A percentile compares a stretch with the other conserved stretches of the same genome.
phyloP scores from a whole-genome alignment of 1,140 invertebrate genomes.

The Diorhabda elongata region DNA sequence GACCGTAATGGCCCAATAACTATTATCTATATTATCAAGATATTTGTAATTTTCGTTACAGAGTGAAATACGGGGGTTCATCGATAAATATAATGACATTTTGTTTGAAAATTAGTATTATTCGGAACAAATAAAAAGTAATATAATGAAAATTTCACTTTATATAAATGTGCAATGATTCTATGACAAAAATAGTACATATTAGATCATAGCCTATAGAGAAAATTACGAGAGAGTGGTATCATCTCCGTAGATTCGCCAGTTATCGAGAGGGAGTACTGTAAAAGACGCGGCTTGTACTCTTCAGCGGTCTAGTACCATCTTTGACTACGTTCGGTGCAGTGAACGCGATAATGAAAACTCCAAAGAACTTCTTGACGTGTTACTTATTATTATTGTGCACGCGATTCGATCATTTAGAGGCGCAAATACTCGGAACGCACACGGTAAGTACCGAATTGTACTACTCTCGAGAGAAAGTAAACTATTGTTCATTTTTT shows the following conservation, averaged over 20 bases:
- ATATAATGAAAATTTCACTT: too few species aligned
- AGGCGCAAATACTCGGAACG: conserved; percentile 8
- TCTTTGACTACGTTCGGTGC: conserved; percentile 4
- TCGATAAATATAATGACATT: too few species aligned
- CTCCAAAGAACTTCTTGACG: conserved; percentile 6
- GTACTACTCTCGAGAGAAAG: neutral
- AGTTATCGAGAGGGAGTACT: conserved; percentile 1
- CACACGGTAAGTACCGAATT: conserved; percentile 9
- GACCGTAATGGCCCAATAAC: too few species aligned
- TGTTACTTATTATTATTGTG: conserved; percentile 7
- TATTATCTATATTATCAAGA: too few species aligned
- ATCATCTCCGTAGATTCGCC: conserved; percentile 6
- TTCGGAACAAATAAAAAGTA: too few species aligned
- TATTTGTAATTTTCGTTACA: too few species aligned
- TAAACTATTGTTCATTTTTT: neutral
- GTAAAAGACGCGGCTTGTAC: conserved; percentile 6
- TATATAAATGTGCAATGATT: too few species aligned
- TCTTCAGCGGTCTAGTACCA: conserved; percentile 5
- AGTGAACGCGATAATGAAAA: conserved; percentile 7
- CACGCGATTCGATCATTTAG: neutral
- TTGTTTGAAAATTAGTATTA: too few species aligned
- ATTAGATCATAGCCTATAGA: too few species aligned
- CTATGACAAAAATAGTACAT: too few species aligned
- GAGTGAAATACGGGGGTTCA: too few species aligned
- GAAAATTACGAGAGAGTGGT: conserved; percentile 5